Evolutionary conservation across 2,113 vertebrate genomes (phyloP).

Genomic region (Heterocephalus glaber): DNA sequence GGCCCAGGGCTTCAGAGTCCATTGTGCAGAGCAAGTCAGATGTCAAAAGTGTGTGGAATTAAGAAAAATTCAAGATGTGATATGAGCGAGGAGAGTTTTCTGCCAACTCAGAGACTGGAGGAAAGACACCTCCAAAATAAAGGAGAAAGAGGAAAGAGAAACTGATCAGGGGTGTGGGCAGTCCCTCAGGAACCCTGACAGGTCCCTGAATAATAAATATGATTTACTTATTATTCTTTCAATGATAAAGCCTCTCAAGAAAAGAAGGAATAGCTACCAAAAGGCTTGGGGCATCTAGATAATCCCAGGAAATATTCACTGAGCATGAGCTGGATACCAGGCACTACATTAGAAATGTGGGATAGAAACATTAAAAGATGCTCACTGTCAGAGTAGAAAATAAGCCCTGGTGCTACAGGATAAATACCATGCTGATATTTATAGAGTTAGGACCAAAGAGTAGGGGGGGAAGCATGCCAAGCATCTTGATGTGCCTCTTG

Average conservation of each 20-base stretch:
- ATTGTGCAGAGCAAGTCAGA: neutral
- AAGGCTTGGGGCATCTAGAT: neutral
- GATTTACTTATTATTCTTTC: neutral
- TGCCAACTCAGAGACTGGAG: neutral
- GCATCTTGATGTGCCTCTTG: neutral
- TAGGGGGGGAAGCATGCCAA: rapidly evolving
- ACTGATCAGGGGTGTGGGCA: neutral
- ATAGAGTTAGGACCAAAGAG: neutral
- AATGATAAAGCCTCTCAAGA: neutral
- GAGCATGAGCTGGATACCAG: neutral
- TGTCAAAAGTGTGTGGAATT: neutral
- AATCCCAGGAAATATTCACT: neutral
- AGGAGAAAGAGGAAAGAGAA: neutral
- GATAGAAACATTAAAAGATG: neutral
- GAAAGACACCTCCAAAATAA: neutral
- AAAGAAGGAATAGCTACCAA: too few relatives aligned
- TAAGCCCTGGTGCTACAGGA: too few relatives aligned
- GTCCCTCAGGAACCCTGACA: neutral
- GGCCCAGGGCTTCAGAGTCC: too few relatives aligned
- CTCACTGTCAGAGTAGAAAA: neutral
- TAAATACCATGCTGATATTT: rapidly evolving
- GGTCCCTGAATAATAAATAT: neutral
- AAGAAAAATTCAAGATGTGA: neutral
- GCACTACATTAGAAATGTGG: neutral
- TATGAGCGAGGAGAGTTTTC: neutral